phyloP scores from a whole-genome alignment of 2,113 vertebrate genomes.

The Zosterops borbonicus region DNA sequence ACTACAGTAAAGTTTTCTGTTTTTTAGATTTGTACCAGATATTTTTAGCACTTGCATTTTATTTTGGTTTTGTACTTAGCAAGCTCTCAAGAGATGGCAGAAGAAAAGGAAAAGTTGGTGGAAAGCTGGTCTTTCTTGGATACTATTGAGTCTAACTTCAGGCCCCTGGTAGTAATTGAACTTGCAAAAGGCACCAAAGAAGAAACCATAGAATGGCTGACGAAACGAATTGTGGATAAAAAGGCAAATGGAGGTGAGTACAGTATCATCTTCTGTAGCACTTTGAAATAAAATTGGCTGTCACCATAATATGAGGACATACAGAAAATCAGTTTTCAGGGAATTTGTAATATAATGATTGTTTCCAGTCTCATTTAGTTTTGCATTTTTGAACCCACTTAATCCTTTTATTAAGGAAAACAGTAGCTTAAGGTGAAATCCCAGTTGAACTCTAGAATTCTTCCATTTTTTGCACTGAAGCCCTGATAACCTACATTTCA shows the following conservation, averaged over 20 bases:
- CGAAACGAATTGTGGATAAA: constrained; percentile 81
- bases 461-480: background rate
- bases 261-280: background rate
- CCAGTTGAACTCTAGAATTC: background rate
- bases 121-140: constrained; percentile 72
- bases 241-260: constrained; percentile 86
- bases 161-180: constrained; percentile 87
- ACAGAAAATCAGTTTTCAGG: background rate
- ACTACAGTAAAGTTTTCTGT: background rate
- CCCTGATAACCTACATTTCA: background rate
- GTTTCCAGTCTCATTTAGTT: background rate
- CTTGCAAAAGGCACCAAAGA: constrained; percentile 80
- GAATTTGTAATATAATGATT: background rate
- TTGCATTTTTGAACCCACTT: background rate
- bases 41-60: background rate
- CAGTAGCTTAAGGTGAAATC: background rate
- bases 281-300: background rate
- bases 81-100: constrained; percentile 69
- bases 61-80: constrained; percentile 17
- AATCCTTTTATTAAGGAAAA: background rate
- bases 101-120: background rate
- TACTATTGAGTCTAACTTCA: constrained; percentile 73
- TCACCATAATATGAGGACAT: background rate
- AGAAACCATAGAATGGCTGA: constrained; percentile 87
- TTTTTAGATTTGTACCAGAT: background rate